A percentile compares a stretch with the other conserved stretches of the same genome.
These are phyloP conservation scores for Stenichneumon culpator DNA, from an alignment of 2,888 invertebrate species.

Conservation along the genomic window DNA sequence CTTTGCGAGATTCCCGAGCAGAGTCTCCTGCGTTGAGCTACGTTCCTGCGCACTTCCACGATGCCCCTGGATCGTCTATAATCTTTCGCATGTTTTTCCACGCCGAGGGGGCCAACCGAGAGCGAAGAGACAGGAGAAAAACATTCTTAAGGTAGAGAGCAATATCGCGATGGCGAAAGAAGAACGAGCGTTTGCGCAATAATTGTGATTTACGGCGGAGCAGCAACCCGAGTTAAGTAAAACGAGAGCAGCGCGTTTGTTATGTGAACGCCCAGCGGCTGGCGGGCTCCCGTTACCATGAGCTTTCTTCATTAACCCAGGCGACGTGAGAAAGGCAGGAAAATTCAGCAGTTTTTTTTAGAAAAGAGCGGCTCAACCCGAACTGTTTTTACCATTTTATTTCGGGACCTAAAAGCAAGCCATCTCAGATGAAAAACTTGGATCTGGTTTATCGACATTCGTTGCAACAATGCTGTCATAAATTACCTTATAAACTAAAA, in stretches of 20 bases:
- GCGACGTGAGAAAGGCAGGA: slow-evolving; percentile 33
- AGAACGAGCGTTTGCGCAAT: slow-evolving; percentile 76
- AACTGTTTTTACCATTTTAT: neutral
- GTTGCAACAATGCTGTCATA: neutral
- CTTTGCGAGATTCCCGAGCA: neutral
- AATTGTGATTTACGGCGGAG: slow-evolving; percentile 81
- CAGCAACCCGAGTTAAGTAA: slow-evolving; percentile 72
- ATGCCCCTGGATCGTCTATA: slow-evolving; percentile 56
- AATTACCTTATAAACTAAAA: slow-evolving; percentile 30
- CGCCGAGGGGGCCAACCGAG: slow-evolving; percentile 14
- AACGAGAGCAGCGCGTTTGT: slow-evolving; percentile 71
- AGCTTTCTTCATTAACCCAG: slow-evolving; percentile 49
- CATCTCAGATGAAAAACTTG: too few species aligned
- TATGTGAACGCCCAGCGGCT: slow-evolving; percentile 38
- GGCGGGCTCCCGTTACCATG: slow-evolving; percentile 55
- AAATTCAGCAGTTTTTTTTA: neutral
- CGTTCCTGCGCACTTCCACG: slow-evolving; percentile 10
- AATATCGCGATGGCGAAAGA: slow-evolving; percentile 40
- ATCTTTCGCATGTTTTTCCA: slow-evolving; percentile 61
- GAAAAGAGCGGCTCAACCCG: neutral
- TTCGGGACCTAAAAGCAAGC: neutral
- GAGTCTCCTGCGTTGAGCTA: slow-evolving; percentile 3
- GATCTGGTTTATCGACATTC: neutral
- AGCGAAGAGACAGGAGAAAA: slow-evolving; percentile 67
- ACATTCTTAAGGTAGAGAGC: slow-evolving; percentile 71